Evolutionary conservation across 1,140 invertebrate genomes (phyloP).

Genomic region (Microvelia longipes): DNA sequence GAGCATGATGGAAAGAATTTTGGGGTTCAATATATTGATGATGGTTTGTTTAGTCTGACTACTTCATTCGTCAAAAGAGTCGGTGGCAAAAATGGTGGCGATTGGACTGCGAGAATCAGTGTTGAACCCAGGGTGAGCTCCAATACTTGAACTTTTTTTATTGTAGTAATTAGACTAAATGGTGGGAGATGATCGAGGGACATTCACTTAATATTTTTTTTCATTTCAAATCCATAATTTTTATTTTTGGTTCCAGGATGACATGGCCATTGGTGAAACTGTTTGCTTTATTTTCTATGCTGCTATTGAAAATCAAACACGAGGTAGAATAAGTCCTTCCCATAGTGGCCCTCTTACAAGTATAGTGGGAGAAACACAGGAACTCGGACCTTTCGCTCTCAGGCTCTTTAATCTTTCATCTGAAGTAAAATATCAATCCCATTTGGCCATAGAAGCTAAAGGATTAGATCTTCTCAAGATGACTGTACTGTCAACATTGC

Average conservation of each 20-base stretch:
- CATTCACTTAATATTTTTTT: background rate
- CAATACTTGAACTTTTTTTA: slow-evolving; percentile 15
- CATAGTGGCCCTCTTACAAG: slow-evolving; percentile 40
- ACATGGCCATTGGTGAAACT: slow-evolving; percentile 30
- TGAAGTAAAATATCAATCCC: slow-evolving; percentile 42
- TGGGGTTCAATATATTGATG: slow-evolving; percentile 78
- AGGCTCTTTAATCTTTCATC: slow-evolving; percentile 29
- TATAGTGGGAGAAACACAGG: slow-evolving; percentile 58
- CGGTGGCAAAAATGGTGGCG: slow-evolving; percentile 66
- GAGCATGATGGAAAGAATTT: slow-evolving; percentile 84
- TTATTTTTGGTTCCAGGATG: slow-evolving; percentile 23
- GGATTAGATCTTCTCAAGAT: slow-evolving; percentile 62
- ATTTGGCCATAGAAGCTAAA: slow-evolving; percentile 50
- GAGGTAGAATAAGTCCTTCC: slow-evolving; percentile 38
- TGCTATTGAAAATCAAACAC: slow-evolving; percentile 51
- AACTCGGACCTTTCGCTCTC: slow-evolving; percentile 60
- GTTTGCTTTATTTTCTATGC: slow-evolving; percentile 62
- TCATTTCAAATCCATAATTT: too few species aligned
- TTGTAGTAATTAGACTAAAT: too few species aligned
- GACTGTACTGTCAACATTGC: slow-evolving; percentile 50
- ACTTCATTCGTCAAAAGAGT: slow-evolving; percentile 80
- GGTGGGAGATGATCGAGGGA: too few species aligned
- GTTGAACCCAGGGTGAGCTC: slow-evolving; percentile 48
- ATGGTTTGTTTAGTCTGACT: slow-evolving; percentile 55
- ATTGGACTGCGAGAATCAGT: slow-evolving; percentile 78